These are phyloP conservation scores for Calameuta pallipes DNA, from an alignment of 2,888 invertebrate species.

Conservation along the genomic window DNA sequence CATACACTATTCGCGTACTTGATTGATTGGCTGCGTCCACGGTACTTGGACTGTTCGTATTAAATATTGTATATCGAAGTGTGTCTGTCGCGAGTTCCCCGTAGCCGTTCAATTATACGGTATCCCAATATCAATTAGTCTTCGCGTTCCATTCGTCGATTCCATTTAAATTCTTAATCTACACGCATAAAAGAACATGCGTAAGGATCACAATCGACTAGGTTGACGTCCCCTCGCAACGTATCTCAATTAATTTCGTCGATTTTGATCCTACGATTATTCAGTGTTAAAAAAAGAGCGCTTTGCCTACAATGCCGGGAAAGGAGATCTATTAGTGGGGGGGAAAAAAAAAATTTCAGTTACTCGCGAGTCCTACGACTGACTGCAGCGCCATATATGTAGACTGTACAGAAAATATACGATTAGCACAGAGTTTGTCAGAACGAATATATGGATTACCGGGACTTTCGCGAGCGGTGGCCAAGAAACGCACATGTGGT, in stretches of 20 bases:
- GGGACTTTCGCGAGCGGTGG: not conserved
- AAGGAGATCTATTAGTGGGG: not conserved
- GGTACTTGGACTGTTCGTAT: not conserved
- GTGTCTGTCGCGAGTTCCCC: not conserved
- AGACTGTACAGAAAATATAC: not conserved
- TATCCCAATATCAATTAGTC: not conserved
- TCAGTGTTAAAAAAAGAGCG: not conserved
- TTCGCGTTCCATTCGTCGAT: not conserved
- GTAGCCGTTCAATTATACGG: not conserved
- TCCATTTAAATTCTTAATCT: not conserved
- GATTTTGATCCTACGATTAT: not conserved
- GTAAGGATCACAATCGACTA: not conserved
- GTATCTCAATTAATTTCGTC: not conserved
- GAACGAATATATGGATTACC: not conserved
- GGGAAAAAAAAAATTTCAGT: not conserved
- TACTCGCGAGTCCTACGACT: not conserved
- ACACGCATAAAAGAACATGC: not conserved
- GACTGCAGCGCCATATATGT: not conserved
- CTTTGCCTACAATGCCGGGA: not conserved
- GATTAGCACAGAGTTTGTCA: not conserved
- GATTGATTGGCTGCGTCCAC: not conserved
- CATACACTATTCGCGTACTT: not conserved
- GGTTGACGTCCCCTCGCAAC: not conserved
- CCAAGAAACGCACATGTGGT: not conserved
- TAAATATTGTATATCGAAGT: not conserved